phyloP scores from a whole-genome alignment of 2,888 invertebrate genomes.

The Thera britannica region DNA sequence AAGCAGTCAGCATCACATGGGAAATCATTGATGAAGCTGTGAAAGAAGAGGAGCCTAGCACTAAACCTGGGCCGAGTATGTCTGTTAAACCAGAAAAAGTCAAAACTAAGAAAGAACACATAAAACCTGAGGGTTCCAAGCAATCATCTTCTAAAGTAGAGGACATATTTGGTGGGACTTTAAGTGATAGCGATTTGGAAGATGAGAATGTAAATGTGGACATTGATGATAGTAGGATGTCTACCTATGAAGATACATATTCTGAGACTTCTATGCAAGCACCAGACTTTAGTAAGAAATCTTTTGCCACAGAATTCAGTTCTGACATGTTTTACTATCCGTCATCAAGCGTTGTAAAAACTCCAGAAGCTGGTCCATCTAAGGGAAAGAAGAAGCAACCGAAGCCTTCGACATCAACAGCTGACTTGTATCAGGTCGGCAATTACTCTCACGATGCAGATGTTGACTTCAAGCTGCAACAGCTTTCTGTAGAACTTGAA shows the following conservation, averaged over 20 bases:
- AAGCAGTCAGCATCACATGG: constrained; percentile 95
- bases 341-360: constrained; percentile 48
- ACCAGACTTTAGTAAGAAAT: constrained; percentile 54
- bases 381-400: constrained; percentile 47
- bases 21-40: constrained; percentile 93
- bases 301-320: constrained; percentile 66
- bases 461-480: constrained; percentile 84
- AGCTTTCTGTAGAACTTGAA: constrained; percentile 89
- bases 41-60: constrained; percentile 91
- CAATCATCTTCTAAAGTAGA: constrained; percentile 72
- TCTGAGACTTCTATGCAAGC: constrained; percentile 86
- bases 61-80: constrained; percentile 60
- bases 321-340: constrained; percentile 68
- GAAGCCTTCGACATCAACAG: constrained; percentile 42
- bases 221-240: constrained; percentile 91
- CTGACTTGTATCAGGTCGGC: constrained; percentile 22
- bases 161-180: constrained; percentile 96
- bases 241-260: constrained; percentile 89
- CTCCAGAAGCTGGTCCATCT: constrained; percentile 41
- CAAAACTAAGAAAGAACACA: constrained; percentile 62
- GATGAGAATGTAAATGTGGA: constrained; percentile 93
- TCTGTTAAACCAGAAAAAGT: constrained; percentile 73
- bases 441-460: constrained; percentile 34
- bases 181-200: constrained; percentile 94
- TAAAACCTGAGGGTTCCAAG: constrained; percentile 59